A percentile compares a stretch with the other conserved stretches of the same genome.
phyloP scores from a whole-genome alignment of 2,797 vertebrate species.

The Micrastur ruficollis region DNA sequence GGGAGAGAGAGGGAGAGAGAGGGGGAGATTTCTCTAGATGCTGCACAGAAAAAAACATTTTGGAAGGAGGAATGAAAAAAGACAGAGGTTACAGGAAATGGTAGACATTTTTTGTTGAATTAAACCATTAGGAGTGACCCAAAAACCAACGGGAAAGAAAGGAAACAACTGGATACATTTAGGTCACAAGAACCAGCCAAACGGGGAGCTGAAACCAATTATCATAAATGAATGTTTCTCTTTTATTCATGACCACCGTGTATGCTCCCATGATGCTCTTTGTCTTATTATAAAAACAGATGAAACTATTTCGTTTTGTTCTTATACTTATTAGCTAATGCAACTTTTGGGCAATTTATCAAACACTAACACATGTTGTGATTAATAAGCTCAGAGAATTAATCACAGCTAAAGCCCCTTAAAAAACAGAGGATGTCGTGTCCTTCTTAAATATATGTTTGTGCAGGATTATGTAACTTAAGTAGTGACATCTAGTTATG shows the following conservation, averaged over 20 bases:
- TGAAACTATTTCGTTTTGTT: conserved; percentile 82
- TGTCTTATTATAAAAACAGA: conserved; percentile 85
- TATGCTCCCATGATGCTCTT: conserved; percentile 86
- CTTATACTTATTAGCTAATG: conserved; percentile 83
- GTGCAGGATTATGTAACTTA: conserved; percentile 69
- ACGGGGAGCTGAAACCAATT: conserved; percentile 88
- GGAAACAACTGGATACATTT: conserved; percentile 87
- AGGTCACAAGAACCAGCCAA: conserved; percentile 86
- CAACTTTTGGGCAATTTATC: conserved; percentile 82
- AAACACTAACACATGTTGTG: conserved; percentile 80
- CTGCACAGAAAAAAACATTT: conserved; percentile 79
- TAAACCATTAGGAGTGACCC: conserved; percentile 94
- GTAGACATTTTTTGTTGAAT: conserved; percentile 95
- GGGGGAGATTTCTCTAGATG: conserved; percentile 74
- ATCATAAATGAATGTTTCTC: conserved; percentile 87
- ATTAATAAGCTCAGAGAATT: conserved; percentile 77
- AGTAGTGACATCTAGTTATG: conserved; percentile 58
- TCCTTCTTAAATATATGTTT: conserved; percentile 65
- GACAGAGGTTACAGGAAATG: conserved; percentile 94
- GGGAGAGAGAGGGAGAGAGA: conserved; percentile 36
- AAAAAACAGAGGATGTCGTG: conserved; percentile 27
- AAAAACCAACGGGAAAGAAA: conserved; percentile 83
- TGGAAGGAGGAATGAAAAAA: conserved; percentile 90
- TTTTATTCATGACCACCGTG: conserved; percentile 86
- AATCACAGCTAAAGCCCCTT: conserved; percentile 65